A percentile compares a stretch with the other conserved stretches of the same genome.
Evolutionary conservation across 2,888 invertebrate species (phyloP).

Genomic region (Latrodectus elegans): DNA sequence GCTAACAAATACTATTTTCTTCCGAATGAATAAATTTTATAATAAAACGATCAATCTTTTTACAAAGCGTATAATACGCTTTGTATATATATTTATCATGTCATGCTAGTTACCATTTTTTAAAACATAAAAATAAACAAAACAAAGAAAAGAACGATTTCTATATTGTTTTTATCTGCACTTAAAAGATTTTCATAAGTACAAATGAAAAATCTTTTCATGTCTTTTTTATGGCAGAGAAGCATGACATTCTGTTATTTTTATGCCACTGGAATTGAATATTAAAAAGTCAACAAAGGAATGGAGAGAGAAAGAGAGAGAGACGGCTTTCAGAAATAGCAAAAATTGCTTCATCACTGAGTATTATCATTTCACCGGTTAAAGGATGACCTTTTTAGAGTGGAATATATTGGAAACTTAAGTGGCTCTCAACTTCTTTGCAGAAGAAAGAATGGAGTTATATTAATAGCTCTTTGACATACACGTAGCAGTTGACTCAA

Average conservation of each 20-base stretch:
- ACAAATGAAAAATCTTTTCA: background rate
- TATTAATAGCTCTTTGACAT: constrained; percentile 17
- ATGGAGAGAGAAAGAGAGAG: constrained; percentile 24
- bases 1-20: too few relatives aligned
- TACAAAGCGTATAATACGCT: too few relatives aligned
- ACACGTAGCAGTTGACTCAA: background rate
- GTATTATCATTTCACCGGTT: constrained; percentile 26
- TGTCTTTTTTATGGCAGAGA: background rate
- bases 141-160: too few relatives aligned
- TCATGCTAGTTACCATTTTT: too few relatives aligned
- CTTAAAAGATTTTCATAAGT: too few relatives aligned
- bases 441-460: constrained; percentile 20
- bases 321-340: constrained; percentile 19
- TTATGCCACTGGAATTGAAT: constrained; percentile 14
- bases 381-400: constrained; percentile 11
- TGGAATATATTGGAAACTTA: constrained; percentile 33
- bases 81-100: too few relatives aligned
- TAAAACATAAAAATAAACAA: too few relatives aligned
- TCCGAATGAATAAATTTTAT: too few relatives aligned
- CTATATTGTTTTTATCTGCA: too few relatives aligned
- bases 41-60: too few relatives aligned
- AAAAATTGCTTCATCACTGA: constrained; percentile 13
- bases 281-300: constrained; percentile 47
- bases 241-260: constrained; percentile 14
- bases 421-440: constrained; percentile 28